Evolutionary conservation across 2,888 invertebrate genomes (phyloP).

Genomic region (Synanthedon tipuliformis): DNA sequence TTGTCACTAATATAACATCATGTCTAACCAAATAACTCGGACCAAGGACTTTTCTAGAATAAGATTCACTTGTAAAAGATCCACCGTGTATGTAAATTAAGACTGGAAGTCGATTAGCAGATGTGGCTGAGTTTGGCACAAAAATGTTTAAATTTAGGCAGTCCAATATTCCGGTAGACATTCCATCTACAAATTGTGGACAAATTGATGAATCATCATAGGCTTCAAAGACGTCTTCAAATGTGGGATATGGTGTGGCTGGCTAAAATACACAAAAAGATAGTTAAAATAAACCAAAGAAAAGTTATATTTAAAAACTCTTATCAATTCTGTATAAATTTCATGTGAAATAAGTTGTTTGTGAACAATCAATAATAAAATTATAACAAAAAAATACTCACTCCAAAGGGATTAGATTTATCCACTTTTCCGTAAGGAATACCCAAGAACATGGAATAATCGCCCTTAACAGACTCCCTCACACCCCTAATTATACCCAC

Average conservation of each 20-base stretch:
- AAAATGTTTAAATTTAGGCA: slow-evolving; percentile 70
- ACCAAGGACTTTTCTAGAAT: not conserved
- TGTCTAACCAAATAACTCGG: slow-evolving; percentile 7
- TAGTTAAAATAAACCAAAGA: not conserved
- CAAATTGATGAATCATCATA: slow-evolving; percentile 21
- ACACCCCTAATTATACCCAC: slow-evolving; percentile 26
- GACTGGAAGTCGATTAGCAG: slow-evolving; percentile 5
- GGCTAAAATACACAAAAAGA: slow-evolving; percentile 5
- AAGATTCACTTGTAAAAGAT: slow-evolving; percentile 2
- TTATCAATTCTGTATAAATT: not conserved
- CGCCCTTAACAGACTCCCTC: slow-evolving; percentile 18
- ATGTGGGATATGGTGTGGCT: slow-evolving; percentile 9
- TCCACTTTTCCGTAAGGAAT: slow-evolving; percentile 42
- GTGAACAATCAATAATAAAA: not conserved
- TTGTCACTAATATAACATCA: slow-evolving; percentile 11
- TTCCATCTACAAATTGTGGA: slow-evolving; percentile 18
- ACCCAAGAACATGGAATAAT: slow-evolving; percentile 37
- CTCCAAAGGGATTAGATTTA: slow-evolving; percentile 38
- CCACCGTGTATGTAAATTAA: slow-evolving; percentile 8
- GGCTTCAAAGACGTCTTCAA: slow-evolving; percentile 14
- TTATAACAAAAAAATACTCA: slow-evolving; percentile 16
- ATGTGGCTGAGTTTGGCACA: slow-evolving; percentile 5
- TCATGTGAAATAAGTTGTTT: not conserved
- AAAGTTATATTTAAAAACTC: not conserved
- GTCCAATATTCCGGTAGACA: slow-evolving; percentile 42